phyloP scores from a whole-genome alignment of 2,888 invertebrate genomes.

The Amphipoea lucens region DNA sequence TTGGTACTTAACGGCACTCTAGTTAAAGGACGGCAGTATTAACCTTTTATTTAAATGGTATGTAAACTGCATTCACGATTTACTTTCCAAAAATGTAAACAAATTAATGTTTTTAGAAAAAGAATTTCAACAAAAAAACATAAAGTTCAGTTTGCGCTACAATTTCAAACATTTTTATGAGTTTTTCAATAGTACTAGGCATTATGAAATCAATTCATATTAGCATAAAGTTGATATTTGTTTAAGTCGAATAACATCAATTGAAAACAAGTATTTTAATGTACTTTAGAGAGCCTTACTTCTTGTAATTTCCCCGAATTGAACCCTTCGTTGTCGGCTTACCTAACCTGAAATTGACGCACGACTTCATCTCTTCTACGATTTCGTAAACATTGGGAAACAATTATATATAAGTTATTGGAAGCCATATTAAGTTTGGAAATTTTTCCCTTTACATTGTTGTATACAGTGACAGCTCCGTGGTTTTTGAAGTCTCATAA shows the following conservation, averaged over 20 bases:
- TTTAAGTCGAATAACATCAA: not conserved
- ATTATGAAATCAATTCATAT: no score
- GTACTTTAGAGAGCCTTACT: not conserved
- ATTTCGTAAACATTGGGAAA: constrained; percentile 26
- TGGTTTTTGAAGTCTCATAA: no score
- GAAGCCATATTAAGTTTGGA: constrained; percentile 22
- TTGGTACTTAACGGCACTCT: no score
- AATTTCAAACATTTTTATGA: no score
- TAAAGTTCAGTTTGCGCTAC: no score
- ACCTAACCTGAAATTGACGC: constrained; percentile 32
- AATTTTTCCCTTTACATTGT: constrained; percentile 22
- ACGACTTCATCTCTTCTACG: constrained; percentile 29
- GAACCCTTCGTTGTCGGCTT: not conserved
- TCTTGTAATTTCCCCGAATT: not conserved
- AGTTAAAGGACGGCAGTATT: no score
- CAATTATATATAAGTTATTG: not conserved
- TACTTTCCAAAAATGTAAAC: not conserved
- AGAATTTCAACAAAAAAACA: no score
- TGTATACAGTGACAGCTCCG: not conserved
- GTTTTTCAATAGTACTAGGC: no score
- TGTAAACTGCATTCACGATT: no score
- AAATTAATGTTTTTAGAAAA: not conserved
- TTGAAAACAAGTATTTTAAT: not conserved
- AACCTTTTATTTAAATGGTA: not conserved
- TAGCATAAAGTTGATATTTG: not conserved